Conservation (phyloP, 2,888 invertebrate genomes). For the Chaetogeoica ovagalla region DNA sequence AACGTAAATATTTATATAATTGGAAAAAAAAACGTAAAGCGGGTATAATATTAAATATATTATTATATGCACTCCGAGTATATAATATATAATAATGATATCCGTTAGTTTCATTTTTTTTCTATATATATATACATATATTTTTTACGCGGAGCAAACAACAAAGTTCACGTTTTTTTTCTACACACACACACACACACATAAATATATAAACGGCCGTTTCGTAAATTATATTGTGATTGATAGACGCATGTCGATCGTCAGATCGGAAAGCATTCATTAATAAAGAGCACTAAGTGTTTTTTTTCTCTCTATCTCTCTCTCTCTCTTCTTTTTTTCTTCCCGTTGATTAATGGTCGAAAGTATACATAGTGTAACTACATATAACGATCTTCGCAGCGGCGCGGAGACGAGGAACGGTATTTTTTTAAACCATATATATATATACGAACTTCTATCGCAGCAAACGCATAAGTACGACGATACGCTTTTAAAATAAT, state of each 20-base stretch:
- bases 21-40: not conserved
- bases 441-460: too few species aligned
- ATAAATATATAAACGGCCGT: not conserved
- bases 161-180: too few species aligned
- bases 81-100: constrained; percentile 25
- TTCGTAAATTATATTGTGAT: constrained; percentile 31
- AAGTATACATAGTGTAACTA: not conserved
- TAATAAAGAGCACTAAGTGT: constrained; percentile 46
- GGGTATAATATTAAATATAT: not conserved
- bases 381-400: constrained; percentile 16
- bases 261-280: constrained; percentile 41
- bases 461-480: not conserved
- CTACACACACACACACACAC: too few species aligned
- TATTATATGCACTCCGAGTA: not conserved
- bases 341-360: constrained; percentile 46
- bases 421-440: not conserved
- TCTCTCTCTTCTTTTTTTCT: not conserved
- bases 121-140: not conserved
- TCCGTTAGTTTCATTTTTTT: not conserved
- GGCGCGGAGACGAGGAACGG: not conserved
- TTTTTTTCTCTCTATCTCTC: constrained; percentile 8
- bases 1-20: too few species aligned
- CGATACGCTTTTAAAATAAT: constrained; percentile 6
- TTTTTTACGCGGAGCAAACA: not conserved
- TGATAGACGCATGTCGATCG: constrained; percentile 52